Conservation (phyloP, 2,797 vertebrate species). For the Tauraco hartlaubi region DNA sequence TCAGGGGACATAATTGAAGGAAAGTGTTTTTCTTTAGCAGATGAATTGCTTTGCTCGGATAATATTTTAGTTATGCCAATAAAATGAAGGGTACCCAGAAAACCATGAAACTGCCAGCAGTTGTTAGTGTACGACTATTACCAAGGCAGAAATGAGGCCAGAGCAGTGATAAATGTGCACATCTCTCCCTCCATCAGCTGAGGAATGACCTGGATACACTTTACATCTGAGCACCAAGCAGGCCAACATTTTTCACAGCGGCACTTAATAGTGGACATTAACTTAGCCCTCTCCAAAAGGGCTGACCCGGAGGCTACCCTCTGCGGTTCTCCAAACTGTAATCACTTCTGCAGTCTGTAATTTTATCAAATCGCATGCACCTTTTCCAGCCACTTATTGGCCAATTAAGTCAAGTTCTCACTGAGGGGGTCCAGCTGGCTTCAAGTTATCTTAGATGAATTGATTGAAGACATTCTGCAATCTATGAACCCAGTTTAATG, state of each 20-base stretch:
- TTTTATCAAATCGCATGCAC: constrained; percentile 97
- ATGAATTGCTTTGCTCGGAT: constrained; percentile 83
- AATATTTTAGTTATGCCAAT: constrained; percentile 85
- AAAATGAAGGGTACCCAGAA: constrained; percentile 87
- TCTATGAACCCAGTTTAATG: constrained; percentile 99
- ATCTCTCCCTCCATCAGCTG: constrained; percentile 91
- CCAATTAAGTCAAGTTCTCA: constrained; percentile 99
- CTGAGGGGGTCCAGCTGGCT: constrained; percentile 99
- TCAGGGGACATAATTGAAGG: constrained; percentile 77
- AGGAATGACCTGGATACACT: constrained; percentile 94
- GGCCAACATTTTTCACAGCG: constrained; percentile 94
- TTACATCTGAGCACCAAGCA: constrained; percentile 89
- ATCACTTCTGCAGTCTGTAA: constrained; percentile 93
- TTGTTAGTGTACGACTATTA: constrained; percentile 92
- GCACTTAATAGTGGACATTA: constrained; percentile 92
- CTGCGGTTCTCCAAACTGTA: constrained; percentile 87
- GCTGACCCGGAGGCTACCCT: constrained; percentile 84
- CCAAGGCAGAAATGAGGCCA: constrained; percentile 97
- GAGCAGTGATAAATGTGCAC: constrained; percentile 92
- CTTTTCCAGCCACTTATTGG: constrained; percentile 99
- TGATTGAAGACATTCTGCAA: constrained; percentile 97
- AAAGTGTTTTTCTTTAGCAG: constrained; percentile 83
- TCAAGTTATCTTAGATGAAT: constrained; percentile 96
- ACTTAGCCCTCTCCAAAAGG: constrained; percentile 87
- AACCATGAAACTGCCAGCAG: constrained; percentile 83